These are phyloP conservation scores for Microtus oregoni DNA, from an alignment of 2,113 vertebrate genomes.

Conservation along the genomic window DNA sequence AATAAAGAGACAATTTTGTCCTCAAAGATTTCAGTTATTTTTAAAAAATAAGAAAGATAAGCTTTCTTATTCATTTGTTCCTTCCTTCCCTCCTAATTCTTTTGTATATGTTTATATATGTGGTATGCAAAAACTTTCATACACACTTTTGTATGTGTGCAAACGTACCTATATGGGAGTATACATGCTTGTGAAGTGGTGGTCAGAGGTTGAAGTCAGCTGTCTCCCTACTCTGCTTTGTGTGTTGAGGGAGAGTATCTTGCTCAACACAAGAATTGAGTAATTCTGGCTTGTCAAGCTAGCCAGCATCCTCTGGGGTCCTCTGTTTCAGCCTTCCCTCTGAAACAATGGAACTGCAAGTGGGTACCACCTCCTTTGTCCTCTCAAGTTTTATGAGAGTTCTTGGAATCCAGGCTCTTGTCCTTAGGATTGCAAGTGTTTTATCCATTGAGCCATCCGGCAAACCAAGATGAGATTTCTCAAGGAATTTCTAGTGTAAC, in stretches of 20 bases:
- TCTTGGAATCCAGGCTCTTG: not conserved
- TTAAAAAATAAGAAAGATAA: not conserved
- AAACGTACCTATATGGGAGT: not conserved
- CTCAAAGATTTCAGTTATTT: not conserved
- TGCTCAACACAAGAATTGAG: not conserved
- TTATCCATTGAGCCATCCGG: not conserved
- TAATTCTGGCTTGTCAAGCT: not conserved
- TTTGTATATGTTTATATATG: not conserved
- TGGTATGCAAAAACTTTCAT: not conserved
- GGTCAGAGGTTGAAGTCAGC: not conserved
- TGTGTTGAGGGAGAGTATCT: not conserved
- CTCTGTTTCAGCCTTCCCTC: not conserved
- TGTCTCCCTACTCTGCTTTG: not conserved
- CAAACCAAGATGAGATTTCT: not conserved
- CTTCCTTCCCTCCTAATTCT: not conserved
- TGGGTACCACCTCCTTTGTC: not conserved
- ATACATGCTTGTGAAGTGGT: not conserved
- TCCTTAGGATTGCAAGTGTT: not conserved
- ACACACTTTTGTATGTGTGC: not conserved
- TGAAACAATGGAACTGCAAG: not conserved
- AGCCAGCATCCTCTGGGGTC: too few species aligned
- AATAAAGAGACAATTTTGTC: not conserved
- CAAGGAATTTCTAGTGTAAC: not conserved
- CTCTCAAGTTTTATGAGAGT: too few species aligned
- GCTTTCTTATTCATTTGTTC: not conserved